These are phyloP conservation scores for Spinus pinus DNA, from an alignment of 2,797 vertebrate species.

Conservation along the genomic window DNA sequence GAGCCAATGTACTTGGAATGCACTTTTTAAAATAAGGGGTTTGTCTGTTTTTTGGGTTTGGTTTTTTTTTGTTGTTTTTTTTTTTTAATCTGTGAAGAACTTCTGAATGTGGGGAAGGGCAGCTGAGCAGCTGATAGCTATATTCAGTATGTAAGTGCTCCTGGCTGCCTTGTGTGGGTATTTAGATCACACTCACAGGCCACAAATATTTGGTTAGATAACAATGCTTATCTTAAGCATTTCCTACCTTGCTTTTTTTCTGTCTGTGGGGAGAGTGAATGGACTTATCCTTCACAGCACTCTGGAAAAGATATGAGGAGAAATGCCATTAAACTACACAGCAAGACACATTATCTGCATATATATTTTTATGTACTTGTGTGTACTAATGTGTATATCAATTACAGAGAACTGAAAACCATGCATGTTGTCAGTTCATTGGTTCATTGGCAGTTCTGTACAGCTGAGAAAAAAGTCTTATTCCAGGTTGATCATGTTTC, in stretches of 20 bases:
- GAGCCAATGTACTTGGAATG: neutral
- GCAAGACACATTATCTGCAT: neutral
- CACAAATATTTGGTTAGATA: conserved; percentile 53
- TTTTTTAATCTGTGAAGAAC: neutral
- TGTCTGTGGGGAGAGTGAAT: neutral
- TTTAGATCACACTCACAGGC: conserved; percentile 32
- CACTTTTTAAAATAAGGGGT: neutral
- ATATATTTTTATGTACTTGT: neutral
- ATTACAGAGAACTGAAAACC: neutral
- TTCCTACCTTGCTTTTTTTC: conserved; percentile 61
- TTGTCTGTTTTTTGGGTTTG: neutral
- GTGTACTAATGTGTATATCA: neutral
- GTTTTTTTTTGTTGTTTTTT: neutral
- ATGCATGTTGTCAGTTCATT: neutral
- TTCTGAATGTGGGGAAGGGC: neutral
- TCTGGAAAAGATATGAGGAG: conserved; percentile 25
- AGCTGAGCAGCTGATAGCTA: neutral
- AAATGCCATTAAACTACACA: neutral
- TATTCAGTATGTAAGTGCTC: neutral
- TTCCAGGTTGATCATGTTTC: neutral
- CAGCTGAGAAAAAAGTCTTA: neutral
- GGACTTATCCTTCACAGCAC: conserved; percentile 11
- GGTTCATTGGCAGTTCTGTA: neutral
- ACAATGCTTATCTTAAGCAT: neutral
- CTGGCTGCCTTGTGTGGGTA: neutral